Evolutionary conservation across 2,797 vertebrate species (phyloP), one percentile per base, ranked within the genome.

Genomic region (Onychomys leucogaster): DNA sequence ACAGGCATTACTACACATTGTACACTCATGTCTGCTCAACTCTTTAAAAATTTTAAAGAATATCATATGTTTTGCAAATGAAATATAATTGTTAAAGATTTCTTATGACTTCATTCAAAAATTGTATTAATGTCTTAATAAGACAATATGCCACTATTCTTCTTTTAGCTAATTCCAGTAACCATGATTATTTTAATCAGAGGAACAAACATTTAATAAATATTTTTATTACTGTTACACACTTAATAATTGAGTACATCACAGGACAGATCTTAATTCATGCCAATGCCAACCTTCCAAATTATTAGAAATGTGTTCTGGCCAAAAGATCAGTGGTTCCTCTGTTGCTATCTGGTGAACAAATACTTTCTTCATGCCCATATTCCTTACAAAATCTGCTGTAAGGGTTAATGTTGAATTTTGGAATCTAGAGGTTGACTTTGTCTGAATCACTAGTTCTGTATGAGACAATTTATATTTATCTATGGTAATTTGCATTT

Each of bases 371-470:
- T 76, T 81, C 25, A 76, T 6, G 43, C 3, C 3, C 6, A 49
- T 16, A 52, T 55, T 88, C 13, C 59, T 10, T 23, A 43, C 19
- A 6, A 57, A 12, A 7, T 61, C 17, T 89, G 2, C 55, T 65
- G 23, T 7, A 86, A 17, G 37, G 65, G 14, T 59, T 71, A 34
- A 55, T 13, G 19, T 43, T 34, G 1, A 37, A 29, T 9, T 41
- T 4, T 13, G 73, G 6, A 59, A 80, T 3, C 9, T 0, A 63
- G 6, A 63, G 57, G 11, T 21, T 75, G 23, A 6, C 32, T 81
- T 71, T 94, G 69, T 81, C 46, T 90, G 88, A 87, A 92, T 4
- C 4, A 86, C 8, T 41, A 43, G 7, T 80, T 92, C 14, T 43
- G 23, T 1, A 65, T 49, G 9, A 65, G 3, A 71, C 1, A 19